A percentile compares a stretch with the other conserved stretches of the same genome.
phyloP scores from a whole-genome alignment of 2,113 vertebrate genomes.

The Aldabrachelys gigantea region DNA sequence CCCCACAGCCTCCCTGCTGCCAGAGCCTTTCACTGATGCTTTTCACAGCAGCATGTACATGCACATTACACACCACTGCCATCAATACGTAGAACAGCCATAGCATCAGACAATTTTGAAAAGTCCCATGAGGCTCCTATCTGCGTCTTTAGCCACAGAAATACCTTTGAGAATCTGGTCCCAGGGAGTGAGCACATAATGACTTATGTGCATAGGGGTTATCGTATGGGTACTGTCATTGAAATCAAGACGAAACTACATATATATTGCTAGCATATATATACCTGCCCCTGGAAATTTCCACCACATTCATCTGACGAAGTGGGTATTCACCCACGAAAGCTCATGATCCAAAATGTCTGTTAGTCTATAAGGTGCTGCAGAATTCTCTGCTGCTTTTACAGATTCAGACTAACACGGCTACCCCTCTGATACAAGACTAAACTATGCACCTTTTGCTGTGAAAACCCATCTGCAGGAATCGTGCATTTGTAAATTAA shows the following conservation, averaged over 20 bases:
- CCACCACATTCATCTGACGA: too few species aligned
- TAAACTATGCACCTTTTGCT: neutral
- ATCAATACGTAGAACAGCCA: neutral
- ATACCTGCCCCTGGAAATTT: too few species aligned
- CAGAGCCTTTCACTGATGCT: neutral
- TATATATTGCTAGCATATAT: too few species aligned
- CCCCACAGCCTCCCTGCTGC: neutral
- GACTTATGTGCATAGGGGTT: neutral
- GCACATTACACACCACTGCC: neutral
- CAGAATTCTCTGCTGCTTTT: too few species aligned
- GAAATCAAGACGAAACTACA: neutral
- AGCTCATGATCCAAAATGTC: too few species aligned
- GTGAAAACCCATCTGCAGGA: neutral
- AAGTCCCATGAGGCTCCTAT: neutral
- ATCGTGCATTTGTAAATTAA: neutral
- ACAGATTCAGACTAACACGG: too few species aligned
- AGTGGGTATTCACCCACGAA: too few species aligned
- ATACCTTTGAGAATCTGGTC: neutral
- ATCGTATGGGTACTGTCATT: neutral
- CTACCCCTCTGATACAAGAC: too few species aligned
- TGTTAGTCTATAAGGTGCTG: too few species aligned
- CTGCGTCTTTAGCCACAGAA: neutral
- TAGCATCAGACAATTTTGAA: neutral
- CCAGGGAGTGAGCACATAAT: fast-evolving
- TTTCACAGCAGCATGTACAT: neutral